Conservation (phyloP, 2,797 vertebrate species). For the Thunnus albacares region DNA sequence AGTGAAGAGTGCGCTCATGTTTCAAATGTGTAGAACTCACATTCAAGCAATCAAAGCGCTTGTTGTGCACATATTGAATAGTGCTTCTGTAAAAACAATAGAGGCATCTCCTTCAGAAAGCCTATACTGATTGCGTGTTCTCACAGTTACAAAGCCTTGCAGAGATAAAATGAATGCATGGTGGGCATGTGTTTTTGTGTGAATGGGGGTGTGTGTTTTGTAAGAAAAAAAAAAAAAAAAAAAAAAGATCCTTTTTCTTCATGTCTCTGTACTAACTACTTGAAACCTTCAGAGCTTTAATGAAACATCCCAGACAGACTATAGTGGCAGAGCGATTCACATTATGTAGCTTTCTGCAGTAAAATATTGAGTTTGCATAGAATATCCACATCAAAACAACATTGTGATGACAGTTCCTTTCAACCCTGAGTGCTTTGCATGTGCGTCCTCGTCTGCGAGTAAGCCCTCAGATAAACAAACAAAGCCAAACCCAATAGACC, state of each 20-base stretch:
- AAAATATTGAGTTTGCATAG: conserved; percentile 41
- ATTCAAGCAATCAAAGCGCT: conserved; percentile 80
- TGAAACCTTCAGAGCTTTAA: conserved; percentile 89
- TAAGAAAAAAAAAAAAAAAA: conserved; percentile 33
- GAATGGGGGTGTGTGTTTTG: conserved; percentile 47
- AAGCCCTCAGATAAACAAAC: conserved; percentile 71
- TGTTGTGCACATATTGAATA: conserved; percentile 75
- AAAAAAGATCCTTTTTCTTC: conserved; percentile 48
- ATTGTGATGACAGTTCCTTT: conserved; percentile 67
- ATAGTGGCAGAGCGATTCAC: conserved; percentile 66
- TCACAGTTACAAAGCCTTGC: conserved; percentile 79
- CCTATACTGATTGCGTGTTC: conserved; percentile 68
- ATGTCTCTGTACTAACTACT: conserved; percentile 84
- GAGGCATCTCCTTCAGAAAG: conserved; percentile 67
- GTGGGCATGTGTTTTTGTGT: conserved; percentile 52
- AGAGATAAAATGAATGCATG: conserved; percentile 74
- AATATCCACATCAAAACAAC: conserved; percentile 47
- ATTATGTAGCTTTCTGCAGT: conserved; percentile 70
- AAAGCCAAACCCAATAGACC: conserved; percentile 75
- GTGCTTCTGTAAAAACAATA: conserved; percentile 72
- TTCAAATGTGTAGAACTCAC: conserved; percentile 70
- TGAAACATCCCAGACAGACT: conserved; percentile 79
- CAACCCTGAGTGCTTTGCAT: conserved; percentile 55
- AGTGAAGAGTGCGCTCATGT: conserved; percentile 61
- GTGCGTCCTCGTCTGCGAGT: conserved; percentile 79